phyloP scores from a whole-genome alignment of 2,888 invertebrate genomes.

The Nephrotoma guestfalica region DNA sequence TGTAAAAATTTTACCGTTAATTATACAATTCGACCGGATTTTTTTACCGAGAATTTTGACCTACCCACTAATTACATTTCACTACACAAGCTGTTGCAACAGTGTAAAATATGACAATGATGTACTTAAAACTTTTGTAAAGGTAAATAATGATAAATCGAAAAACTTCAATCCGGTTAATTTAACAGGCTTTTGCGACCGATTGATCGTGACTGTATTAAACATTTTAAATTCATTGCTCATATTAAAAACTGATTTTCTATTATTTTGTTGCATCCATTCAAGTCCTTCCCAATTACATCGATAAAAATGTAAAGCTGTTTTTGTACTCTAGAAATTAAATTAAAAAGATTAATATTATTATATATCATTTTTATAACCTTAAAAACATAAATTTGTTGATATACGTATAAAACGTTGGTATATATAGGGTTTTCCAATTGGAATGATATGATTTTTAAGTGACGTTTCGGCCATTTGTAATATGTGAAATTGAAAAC shows the following conservation, averaged over 20 bases:
- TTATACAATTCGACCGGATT: too few relatives aligned
- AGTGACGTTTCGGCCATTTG: too few relatives aligned
- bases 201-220: constrained; percentile 23
- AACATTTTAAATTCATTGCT: neutral
- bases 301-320: constrained; percentile 15
- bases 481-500: too few relatives aligned
- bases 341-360: neutral
- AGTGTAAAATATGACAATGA: constrained; percentile 31
- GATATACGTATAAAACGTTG: too few relatives aligned
- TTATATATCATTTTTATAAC: too few relatives aligned
- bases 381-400: too few relatives aligned
- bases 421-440: too few relatives aligned
- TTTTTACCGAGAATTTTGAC: too few relatives aligned
- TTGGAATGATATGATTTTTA: too few relatives aligned
- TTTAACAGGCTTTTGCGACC: constrained; percentile 25
- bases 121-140: constrained; percentile 28
- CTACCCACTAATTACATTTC: too few relatives aligned
- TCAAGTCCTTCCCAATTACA: constrained; percentile 23
- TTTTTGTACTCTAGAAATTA: constrained; percentile 20
- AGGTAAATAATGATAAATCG: constrained; percentile 26
- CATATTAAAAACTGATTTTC: neutral
- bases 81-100: constrained; percentile 18
- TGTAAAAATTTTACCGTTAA: too few relatives aligned
- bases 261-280: constrained; percentile 1
- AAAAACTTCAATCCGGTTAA: constrained; percentile 30